A percentile compares a stretch with the other conserved stretches of the same genome.
These are phyloP conservation scores for Fabriciana adippe DNA, from an alignment of 2,888 invertebrate genomes.

Conservation along the genomic window DNA sequence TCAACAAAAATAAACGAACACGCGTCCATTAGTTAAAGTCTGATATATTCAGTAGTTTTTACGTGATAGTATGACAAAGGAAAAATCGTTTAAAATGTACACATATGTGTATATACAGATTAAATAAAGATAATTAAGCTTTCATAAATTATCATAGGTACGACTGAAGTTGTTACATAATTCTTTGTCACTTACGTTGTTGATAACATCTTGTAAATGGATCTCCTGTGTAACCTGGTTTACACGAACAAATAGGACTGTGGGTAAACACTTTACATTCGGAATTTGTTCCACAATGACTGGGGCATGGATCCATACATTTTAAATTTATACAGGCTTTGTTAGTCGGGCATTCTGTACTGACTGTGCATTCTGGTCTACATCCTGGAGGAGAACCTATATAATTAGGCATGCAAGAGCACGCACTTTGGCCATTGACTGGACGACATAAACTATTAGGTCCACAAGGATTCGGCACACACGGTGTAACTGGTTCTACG, in stretches of 20 bases:
- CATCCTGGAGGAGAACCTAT: constrained; percentile 89
- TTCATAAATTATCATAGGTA: no score
- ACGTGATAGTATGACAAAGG: no score
- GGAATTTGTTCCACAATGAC: constrained; percentile 86
- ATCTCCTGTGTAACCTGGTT: constrained; percentile 83
- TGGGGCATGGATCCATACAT: constrained; percentile 89
- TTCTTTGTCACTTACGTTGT: constrained; percentile 63
- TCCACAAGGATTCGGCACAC: constrained; percentile 88
- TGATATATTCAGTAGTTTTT: no score
- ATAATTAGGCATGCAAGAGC: constrained; percentile 88
- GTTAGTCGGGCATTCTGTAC: constrained; percentile 87
- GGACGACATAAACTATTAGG: constrained; percentile 88
- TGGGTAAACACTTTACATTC: constrained; percentile 89
- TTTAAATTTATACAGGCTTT: constrained; percentile 89
- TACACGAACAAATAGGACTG: constrained; percentile 90
- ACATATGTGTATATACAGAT: no score
- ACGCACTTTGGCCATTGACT: constrained; percentile 87
- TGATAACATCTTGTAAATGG: constrained; percentile 85
- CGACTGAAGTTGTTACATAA: background rate
- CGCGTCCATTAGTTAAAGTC: no score
- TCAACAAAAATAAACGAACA: no score
- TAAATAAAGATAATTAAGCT: no score
- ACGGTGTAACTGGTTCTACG: constrained; percentile 79
- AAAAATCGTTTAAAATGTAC: no score
- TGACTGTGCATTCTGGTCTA: constrained; percentile 89